Evolutionary conservation across 2,113 vertebrate species (phyloP), one percentile per base, ranked within the genome.

Genomic region (Pseudopodoces humilis): DNA sequence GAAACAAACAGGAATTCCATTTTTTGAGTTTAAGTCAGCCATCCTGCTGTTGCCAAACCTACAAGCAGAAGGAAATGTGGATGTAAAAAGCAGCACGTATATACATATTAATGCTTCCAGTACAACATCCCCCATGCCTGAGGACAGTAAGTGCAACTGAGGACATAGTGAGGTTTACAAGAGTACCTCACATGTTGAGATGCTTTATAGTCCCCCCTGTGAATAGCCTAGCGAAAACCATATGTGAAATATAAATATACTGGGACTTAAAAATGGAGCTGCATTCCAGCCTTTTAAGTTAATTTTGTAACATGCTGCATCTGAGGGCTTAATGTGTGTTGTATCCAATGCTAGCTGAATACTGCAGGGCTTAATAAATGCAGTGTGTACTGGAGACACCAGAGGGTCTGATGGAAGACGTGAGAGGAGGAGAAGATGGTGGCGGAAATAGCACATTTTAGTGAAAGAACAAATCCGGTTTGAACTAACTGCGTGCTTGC

Each of bases 171-270:
- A 81, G 81, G 90, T 96, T 96, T 96, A 91, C 85, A 67, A 96
- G 90, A 96, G 95, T 93, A 90, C 93, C 85, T 95, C 93, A 95
- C 90, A 94, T 97, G 93, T 94, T 94, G 95, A 97, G 90, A 95
- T 96, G 94, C 93, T 96, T 97, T 97, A 95, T 91, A 92, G 96
- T 93, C 93, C 92, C 90, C 94, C 92, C 71, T 97, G 96, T 97
- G 95, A 97, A 87, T 94, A 94, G 79, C 87, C 87, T 95, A 97
- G 95, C 6, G 7, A 96, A 97, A 95, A 96, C 92, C 93, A 96
- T 95, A 96, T 97, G 94, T 96, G 94, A 96, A 97, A 96, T 96
- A 97, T 97, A 97, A 97, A 97, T 96, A 97, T 74, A 85, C 92
- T 96, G 95, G 82, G 90, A 96, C 96, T 97, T 96, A 91, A 95